These are phyloP conservation scores for Megathymus violae DNA, from an alignment of 1,140 invertebrate species.

Conservation along the genomic window DNA sequence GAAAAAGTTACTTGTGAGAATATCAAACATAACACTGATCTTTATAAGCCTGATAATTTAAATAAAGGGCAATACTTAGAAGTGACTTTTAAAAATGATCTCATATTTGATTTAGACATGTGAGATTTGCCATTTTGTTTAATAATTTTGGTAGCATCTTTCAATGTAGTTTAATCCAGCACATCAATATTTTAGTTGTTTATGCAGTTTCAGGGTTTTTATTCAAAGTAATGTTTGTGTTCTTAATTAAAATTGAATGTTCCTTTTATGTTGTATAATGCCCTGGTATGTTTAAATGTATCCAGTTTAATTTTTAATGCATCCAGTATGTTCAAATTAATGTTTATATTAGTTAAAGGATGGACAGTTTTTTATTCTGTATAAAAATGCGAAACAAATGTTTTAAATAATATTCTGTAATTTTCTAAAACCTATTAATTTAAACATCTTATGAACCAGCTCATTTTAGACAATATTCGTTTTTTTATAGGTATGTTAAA, in stretches of 20 bases:
- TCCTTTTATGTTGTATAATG: conserved; percentile 3
- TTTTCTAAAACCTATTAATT: too few relatives aligned
- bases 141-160: conserved; percentile 32
- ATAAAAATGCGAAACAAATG: background rate
- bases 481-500: conserved; percentile 27
- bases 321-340: conserved; percentile 15
- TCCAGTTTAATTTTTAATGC: too few relatives aligned
- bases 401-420: background rate
- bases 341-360: conserved; percentile 26
- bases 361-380: too few relatives aligned
- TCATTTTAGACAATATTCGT: conserved; percentile 68
- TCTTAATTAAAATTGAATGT: conserved; percentile 14
- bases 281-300: background rate
- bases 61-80: conserved; percentile 80
- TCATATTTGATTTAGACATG: conserved; percentile 84
- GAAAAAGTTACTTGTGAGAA: conserved; percentile 57
- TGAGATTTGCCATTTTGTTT: conserved; percentile 59
- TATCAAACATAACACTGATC: conserved; percentile 71
- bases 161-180: conserved; percentile 1
- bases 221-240: conserved; percentile 25
- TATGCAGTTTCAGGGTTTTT: conserved; percentile 16
- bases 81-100: conserved; percentile 82
- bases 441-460: conserved; percentile 37
- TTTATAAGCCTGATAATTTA: conserved; percentile 74
- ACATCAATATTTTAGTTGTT: conserved; percentile 21